Conservation (phyloP, 2,888 invertebrate genomes). For the Troides oblongomaculatus region DNA sequence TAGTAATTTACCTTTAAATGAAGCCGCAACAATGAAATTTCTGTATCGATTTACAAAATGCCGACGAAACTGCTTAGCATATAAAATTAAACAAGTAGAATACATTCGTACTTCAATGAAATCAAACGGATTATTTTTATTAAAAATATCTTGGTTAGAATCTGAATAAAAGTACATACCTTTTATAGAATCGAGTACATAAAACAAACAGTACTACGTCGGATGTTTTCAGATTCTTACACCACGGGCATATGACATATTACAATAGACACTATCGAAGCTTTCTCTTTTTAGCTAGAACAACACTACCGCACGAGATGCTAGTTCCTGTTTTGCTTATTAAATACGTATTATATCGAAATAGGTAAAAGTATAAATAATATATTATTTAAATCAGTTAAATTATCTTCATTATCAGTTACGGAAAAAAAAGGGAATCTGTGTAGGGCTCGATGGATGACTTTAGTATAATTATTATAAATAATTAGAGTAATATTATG, state of each 20-base stretch:
- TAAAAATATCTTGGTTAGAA: neutral
- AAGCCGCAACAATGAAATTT: neutral
- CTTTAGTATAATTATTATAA: neutral
- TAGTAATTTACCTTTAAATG: neutral
- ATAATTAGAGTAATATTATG: neutral
- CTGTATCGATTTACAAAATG: too few relatives aligned
- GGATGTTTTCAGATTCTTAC: conserved; percentile 37
- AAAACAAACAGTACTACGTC: neutral
- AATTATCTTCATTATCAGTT: neutral
- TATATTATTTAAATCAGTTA: neutral
- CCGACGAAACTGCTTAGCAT: too few relatives aligned
- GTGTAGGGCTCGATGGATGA: neutral
- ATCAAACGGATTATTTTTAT: neutral
- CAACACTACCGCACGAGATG: conserved; percentile 52
- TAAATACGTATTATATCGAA: conserved; percentile 21
- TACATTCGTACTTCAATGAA: neutral
- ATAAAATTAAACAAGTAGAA: too few relatives aligned
- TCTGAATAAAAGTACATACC: neutral
- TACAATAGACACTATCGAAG: conserved; percentile 45
- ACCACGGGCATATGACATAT: conserved; percentile 41
- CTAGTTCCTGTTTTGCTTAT: conserved; percentile 51
- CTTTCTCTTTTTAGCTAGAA: conserved; percentile 54
- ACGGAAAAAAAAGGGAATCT: neutral
- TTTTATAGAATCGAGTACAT: neutral
- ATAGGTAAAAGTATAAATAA: neutral